Evolutionary conservation across 2,888 invertebrate genomes (phyloP).

Genomic region (Pogonocherus hispidulus): DNA sequence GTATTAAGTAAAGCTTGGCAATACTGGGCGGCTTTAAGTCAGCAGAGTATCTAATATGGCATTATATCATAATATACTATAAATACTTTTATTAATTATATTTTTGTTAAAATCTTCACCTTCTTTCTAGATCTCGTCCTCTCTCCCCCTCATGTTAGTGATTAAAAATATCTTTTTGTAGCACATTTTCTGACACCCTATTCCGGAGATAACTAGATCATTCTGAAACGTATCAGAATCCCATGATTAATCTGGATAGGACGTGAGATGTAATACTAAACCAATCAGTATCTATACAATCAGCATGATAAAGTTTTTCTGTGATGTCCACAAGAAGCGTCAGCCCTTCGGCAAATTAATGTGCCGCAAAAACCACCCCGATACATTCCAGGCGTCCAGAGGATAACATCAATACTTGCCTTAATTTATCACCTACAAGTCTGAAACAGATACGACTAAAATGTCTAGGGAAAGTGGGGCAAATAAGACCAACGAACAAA

Average conservation of each 20-base stretch:
- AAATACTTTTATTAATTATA: too few species aligned
- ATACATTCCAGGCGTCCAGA: background rate
- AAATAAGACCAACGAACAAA: too few species aligned
- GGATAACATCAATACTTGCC: background rate
- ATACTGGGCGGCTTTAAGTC: too few species aligned
- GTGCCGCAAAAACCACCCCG: background rate
- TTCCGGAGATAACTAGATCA: background rate
- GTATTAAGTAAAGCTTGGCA: too few species aligned
- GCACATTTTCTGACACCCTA: too few species aligned
- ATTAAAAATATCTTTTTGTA: too few species aligned
- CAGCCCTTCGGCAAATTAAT: background rate
- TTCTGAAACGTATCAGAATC: background rate
- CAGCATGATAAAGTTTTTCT: slow-evolving; percentile 13
- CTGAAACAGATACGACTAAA: background rate
- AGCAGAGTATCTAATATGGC: too few species aligned
- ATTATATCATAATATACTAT: too few species aligned
- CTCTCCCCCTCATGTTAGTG: too few species aligned
- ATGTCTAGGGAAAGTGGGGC: too few species aligned
- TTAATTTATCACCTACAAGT: background rate
- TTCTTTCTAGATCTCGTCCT: too few species aligned
- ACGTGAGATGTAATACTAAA: background rate
- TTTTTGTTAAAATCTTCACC: too few species aligned
- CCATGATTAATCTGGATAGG: background rate
- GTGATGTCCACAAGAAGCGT: background rate
- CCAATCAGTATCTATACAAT: slow-evolving; percentile 9